phyloP scores from a whole-genome alignment of 2,113 vertebrate species.

The Vidua chalybeata region DNA sequence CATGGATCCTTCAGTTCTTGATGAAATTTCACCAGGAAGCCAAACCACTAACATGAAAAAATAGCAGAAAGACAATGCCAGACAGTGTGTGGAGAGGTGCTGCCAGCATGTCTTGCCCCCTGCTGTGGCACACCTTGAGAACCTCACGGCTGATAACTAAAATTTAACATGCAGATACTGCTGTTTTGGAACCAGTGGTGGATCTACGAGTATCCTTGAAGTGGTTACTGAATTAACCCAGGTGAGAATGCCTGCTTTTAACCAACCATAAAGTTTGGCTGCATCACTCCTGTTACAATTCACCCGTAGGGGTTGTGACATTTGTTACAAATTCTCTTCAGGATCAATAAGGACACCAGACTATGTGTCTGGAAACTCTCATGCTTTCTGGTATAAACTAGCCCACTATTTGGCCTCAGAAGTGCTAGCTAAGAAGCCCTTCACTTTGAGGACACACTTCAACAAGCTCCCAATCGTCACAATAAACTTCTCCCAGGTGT shows the following conservation, averaged over 20 bases:
- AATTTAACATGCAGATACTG: background rate
- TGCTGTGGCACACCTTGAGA: background rate
- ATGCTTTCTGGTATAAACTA: background rate
- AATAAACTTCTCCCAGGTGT: background rate
- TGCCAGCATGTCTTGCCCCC: background rate
- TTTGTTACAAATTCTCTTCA: background rate
- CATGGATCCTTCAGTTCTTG: background rate
- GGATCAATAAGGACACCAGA: background rate
- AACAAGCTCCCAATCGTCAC: background rate
- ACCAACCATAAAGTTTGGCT: background rate
- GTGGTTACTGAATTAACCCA: background rate
- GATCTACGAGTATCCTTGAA: background rate
- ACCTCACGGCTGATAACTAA: background rate
- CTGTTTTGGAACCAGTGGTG: background rate
- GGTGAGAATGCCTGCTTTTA: background rate
- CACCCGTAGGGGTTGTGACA: fast-evolving
- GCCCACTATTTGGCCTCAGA: background rate
- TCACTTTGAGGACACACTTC: background rate
- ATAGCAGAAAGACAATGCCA: background rate
- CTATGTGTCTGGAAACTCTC: background rate
- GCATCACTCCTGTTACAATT: background rate
- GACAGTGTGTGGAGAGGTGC: background rate
- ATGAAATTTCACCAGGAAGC: background rate
- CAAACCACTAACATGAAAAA: background rate
- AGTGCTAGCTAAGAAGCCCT: background rate